Base-by-base conservation (phyloP, 2,888 invertebrate genomes). In the Lasioglossum vierecki region DNA sequence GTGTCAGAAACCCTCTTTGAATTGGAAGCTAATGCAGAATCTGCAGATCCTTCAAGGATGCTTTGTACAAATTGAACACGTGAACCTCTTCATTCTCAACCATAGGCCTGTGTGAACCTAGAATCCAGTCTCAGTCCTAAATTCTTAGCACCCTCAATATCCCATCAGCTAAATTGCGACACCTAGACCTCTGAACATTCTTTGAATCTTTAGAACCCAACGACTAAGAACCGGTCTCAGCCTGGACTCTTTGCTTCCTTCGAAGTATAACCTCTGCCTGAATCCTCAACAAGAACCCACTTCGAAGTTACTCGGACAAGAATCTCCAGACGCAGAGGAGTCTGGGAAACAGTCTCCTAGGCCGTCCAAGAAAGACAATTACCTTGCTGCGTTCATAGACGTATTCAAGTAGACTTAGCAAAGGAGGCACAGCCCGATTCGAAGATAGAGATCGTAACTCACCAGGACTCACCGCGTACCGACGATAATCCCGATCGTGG, bases 401-500 rank as follows among this genome's bases (percentile, higher is more conserved):
- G 13, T 13, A 26, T 26, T 63, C 15, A 6, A 63, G 15, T 63
- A 63, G 63, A 15, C 3, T 63, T 30, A 63, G 63, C 63, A 15
- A 63, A 30, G 30, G 30, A 30, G 15, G 63, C 53, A 63, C 63
- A 30, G 30, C 15, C 63, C 30, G 63, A 5, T 63, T 15, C 15
- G 30, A 63, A 63, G n/a, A 26, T 26, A 30, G 26, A 30, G 63
- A 30, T 30, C 26, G 63, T 63, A 30, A 26, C 26, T 63, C 60
- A 63, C 60, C 60, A 15, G 26, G 74, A 30, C 53, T n/a, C 46
- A 18, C 18, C 76, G 11, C n/a, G 68, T 35, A n/a, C 35, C 66
- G 66, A 22, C 35, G 68, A 22, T 18, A 68, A 82, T 71, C 57
- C 41, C 39, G 74, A 80, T 78, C 76, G 53, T 4, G 53, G 53